phyloP scores from a whole-genome alignment of 2,888 invertebrate genomes.

The Agrenia bidenticulata region DNA sequence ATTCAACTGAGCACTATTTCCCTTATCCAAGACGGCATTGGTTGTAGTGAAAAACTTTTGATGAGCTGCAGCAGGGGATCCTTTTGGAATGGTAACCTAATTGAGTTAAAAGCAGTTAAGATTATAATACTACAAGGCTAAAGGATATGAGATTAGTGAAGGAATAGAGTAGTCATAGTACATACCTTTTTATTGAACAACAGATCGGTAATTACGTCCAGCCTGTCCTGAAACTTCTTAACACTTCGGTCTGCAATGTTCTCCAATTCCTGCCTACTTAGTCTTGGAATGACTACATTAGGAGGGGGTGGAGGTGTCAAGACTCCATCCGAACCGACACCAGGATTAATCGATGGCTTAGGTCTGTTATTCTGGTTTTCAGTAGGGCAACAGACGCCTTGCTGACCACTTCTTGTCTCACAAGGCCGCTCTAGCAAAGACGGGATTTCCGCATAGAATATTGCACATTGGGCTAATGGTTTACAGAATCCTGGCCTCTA shows the following conservation, averaged over 20 bases:
- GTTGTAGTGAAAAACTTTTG: constrained; percentile 57
- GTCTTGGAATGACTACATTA: constrained; percentile 54
- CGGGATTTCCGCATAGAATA: constrained; percentile 52
- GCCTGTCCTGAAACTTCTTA: constrained; percentile 53
- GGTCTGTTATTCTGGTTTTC: constrained; percentile 32
- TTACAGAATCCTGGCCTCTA: constrained; percentile 51
- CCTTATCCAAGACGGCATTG: constrained; percentile 55
- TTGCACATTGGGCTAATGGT: constrained; percentile 51
- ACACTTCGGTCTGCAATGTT: constrained; percentile 54
- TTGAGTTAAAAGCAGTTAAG: not conserved
- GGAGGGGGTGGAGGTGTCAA: constrained; percentile 56
- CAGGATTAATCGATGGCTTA: constrained; percentile 31
- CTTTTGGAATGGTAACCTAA: constrained; percentile 54
- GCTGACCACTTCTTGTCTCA: constrained; percentile 42
- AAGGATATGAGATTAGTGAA: not conserved
- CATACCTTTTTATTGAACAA: constrained; percentile 49
- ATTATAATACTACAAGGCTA: not conserved
- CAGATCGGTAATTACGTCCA: constrained; percentile 47
- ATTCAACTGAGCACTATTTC: constrained; percentile 56
- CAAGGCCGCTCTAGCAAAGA: constrained; percentile 50
- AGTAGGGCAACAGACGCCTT: constrained; percentile 51
- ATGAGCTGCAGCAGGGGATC: constrained; percentile 56
- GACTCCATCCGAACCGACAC: constrained; percentile 54
- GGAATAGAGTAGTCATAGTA: not conserved
- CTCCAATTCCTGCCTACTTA: constrained; percentile 55